Evolutionary conservation across 2,797 vertebrate species (phyloP).

Genomic region (Propithecus deckenii): DNA sequence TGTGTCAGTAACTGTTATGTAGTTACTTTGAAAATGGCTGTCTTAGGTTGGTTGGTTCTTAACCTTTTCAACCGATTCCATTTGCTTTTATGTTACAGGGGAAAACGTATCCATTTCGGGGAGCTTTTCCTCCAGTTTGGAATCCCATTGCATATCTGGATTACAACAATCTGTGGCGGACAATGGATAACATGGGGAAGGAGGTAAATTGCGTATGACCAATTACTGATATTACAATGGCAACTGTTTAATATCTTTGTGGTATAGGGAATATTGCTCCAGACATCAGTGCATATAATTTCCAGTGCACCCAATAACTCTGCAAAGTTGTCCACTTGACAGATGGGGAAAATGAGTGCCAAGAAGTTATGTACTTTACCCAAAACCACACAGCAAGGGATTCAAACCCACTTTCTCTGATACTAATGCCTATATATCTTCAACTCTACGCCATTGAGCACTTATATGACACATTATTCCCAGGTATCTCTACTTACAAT

Average conservation of each 20-base stretch:
- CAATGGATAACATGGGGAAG: slow-evolving; percentile 87
- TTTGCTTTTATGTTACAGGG: slow-evolving; percentile 83
- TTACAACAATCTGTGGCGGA: slow-evolving; percentile 90
- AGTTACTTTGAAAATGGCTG: slow-evolving; percentile 40
- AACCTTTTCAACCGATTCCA: slow-evolving; percentile 15
- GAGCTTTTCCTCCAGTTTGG: slow-evolving; percentile 86
- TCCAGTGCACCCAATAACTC: background rate
- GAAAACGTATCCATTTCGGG: slow-evolving; percentile 78
- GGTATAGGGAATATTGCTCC: background rate
- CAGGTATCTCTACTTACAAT: background rate
- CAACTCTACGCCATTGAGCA: background rate
- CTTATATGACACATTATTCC: slow-evolving; percentile 22
- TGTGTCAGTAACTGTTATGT: no score
- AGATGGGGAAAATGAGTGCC: background rate
- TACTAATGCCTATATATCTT: slow-evolving; percentile 29
- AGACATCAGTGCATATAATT: background rate
- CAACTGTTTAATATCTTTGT: slow-evolving; percentile 26
- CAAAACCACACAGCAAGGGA: background rate
- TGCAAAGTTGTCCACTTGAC: background rate
- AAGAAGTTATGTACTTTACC: slow-evolving; percentile 16
- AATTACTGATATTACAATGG: slow-evolving; percentile 5
- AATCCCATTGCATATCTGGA: slow-evolving; percentile 89
- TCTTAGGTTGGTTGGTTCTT: background rate
- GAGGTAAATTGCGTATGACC: slow-evolving; percentile 82
- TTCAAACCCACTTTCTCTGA: slow-evolving; percentile 9